These are phyloP conservation scores for Poecilus cupreus DNA, from an alignment of 2,888 invertebrate genomes.

Conservation along the genomic window DNA sequence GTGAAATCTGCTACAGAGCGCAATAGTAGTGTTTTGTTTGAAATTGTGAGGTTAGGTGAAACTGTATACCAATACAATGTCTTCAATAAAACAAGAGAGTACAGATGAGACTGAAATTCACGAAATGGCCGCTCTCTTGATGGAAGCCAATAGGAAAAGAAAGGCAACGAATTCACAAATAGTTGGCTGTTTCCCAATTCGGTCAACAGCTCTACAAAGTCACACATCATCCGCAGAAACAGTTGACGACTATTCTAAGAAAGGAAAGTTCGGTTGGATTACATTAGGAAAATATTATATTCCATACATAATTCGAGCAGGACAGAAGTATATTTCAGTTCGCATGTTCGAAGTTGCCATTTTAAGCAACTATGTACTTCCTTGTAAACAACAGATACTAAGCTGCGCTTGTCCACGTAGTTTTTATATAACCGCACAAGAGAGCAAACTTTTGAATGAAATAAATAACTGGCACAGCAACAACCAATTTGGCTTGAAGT, in stretches of 20 bases:
- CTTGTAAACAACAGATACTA: constrained; percentile 91
- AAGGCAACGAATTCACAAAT: constrained; percentile 71
- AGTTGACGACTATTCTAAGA: constrained; percentile 84
- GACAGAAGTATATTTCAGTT: constrained; percentile 93
- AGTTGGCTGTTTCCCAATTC: constrained; percentile 76
- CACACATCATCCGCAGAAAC: constrained; percentile 71
- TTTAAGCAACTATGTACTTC: constrained; percentile 90
- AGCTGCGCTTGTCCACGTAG: constrained; percentile 94
- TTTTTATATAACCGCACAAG: constrained; percentile 93
- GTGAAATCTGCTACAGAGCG: too few species aligned
- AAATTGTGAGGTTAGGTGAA: too few species aligned
- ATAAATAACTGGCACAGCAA: constrained; percentile 96
- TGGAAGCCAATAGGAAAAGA: constrained; percentile 86
- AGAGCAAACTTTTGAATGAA: constrained; percentile 92
- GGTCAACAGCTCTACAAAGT: constrained; percentile 62
- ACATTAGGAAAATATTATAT: constrained; percentile 89
- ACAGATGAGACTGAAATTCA: constrained; percentile 92
- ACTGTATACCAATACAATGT: too few species aligned
- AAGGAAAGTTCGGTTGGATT: constrained; percentile 93
- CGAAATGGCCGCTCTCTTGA: constrained; percentile 90
- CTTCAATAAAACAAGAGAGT: constrained; percentile 81
- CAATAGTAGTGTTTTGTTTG: too few species aligned
- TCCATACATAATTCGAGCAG: constrained; percentile 90
- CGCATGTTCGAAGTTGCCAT: constrained; percentile 94
- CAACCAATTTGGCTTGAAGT: constrained; percentile 90